phyloP scores from a whole-genome alignment of 2,113 vertebrate species.

The Geococcyx californianus region DNA sequence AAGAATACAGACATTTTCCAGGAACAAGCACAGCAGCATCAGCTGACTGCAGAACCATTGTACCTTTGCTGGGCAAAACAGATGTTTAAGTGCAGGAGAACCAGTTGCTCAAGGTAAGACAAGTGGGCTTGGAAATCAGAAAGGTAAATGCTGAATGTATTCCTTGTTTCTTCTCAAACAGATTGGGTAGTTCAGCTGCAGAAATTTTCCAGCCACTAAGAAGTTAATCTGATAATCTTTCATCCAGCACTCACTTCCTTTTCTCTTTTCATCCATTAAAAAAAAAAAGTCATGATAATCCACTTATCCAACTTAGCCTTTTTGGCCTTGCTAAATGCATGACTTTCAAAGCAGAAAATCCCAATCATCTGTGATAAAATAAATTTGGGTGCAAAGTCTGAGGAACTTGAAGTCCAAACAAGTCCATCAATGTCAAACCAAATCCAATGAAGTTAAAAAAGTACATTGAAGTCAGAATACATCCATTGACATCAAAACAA shows the following conservation, averaged over 20 bases:
- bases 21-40: not conserved
- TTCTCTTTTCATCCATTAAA: not conserved
- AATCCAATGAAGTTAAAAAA: too few species aligned
- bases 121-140: not conserved
- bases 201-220: not conserved
- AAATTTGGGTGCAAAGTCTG: not conserved
- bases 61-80: too few species aligned
- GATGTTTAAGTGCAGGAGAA: not conserved
- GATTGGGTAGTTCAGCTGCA: not conserved
- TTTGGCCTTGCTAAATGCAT: not conserved
- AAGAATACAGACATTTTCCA: not conserved
- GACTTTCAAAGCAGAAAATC: not conserved
- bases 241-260: not conserved
- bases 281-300: not conserved
- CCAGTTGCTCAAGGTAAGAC: accelerated
- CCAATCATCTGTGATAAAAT: not conserved
- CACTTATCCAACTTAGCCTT: not conserved
- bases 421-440: too few species aligned
- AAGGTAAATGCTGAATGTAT: not conserved
- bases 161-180: not conserved
- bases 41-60: too few species aligned
- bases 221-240: not conserved
- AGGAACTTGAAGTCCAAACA: not conserved
- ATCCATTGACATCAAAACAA: too few species aligned
- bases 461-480: too few species aligned